Evolutionary conservation across 1,140 invertebrate genomes (phyloP), one percentile per base, ranked within the genome.

Genomic region (Drosophila equinoxialis): DNA sequence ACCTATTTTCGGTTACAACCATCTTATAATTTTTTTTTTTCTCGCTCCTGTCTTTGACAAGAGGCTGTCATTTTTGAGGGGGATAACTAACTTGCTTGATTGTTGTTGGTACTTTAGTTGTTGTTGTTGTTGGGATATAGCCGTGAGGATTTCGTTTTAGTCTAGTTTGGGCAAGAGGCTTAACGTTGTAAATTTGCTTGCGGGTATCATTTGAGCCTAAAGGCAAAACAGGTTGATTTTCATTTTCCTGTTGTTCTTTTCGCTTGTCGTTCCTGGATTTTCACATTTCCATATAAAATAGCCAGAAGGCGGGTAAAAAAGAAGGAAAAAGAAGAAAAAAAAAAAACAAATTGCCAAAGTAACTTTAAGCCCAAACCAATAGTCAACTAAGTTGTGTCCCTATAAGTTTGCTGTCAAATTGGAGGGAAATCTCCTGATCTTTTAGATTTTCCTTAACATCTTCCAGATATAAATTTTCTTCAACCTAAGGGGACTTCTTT

Each of bases 1-100:
- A 65, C 58, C 72, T 58, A 75, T 75, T 74, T 51, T 51, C 45
- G 45, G 45, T 75, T 41, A 68, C 73, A 68, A 75, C 8, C 45
- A 23, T 51, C 17, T 23, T 51, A 51, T 20, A 51, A 51, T 23
- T 11, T 51, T 51, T n/a, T 68, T 68, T 68, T 75, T 75, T n/a
- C 39, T 55, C 17, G 14, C 23, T 35, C 35, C n/a, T 61, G 73
- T 17, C 14, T 10, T 57, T 75, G 71, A 74, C 72, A 75, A 74
- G 57, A 48, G 41, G 23, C 57, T 62, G 58, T 75, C 58, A 37
- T 35, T 60, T 60, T 41, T 23, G 35, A 63, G 23, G 20, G 20
- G 37, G 61, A 48, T 42, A 48, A 45, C 41, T 26, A 33, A 51
- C 45, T 51, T 51, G 45, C 17, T 39, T 13, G 37, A 39, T 39